Conservation (phyloP, 2,888 invertebrate species). For the Brachyopa scutellaris region DNA sequence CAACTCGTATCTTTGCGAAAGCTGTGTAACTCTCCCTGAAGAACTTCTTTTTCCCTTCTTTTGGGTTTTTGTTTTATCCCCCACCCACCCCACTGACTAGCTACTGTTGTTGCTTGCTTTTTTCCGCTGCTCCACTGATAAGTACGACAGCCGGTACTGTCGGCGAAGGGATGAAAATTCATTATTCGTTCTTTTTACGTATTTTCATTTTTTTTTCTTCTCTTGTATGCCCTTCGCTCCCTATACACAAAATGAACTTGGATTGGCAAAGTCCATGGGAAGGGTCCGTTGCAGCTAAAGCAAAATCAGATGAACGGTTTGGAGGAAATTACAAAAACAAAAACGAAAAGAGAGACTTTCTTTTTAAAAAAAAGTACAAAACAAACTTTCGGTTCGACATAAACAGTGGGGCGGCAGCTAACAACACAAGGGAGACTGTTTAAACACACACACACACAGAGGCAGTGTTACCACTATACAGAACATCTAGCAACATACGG, state of each 20-base stretch:
- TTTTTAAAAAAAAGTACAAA: conserved; percentile 28
- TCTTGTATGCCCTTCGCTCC: conserved; percentile 12
- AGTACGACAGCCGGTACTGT: conserved; percentile 55
- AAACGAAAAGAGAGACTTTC: no score
- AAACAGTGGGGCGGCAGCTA: conserved; percentile 22
- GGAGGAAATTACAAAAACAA: conserved; percentile 33
- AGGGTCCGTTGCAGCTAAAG: conserved; percentile 31
- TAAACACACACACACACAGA: conserved; percentile 5
- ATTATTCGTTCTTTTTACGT: conserved; percentile 45
- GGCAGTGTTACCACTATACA: not conserved
- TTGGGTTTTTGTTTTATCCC: not conserved
- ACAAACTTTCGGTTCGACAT: conserved; percentile 52
- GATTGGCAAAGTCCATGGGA: conserved; percentile 50
- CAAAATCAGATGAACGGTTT: conserved; percentile 52
- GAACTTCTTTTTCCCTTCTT: conserved; percentile 24
- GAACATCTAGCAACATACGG: conserved; percentile 12
- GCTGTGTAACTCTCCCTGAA: conserved; percentile 10
- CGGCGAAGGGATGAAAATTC: conserved; percentile 57
- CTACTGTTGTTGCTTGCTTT: conserved; percentile 1
- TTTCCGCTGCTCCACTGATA: conserved; percentile 41
- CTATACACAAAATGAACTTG: conserved; percentile 9
- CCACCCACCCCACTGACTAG: no score
- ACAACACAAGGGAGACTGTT: conserved; percentile 38
- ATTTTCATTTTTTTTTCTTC: conserved; percentile 1
- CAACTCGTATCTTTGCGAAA: conserved; percentile 1